Evolutionary conservation across 35 echinoderm and acorn worm species (phyloP).

Genomic region (Heliocidaris erythrogramma): DNA sequence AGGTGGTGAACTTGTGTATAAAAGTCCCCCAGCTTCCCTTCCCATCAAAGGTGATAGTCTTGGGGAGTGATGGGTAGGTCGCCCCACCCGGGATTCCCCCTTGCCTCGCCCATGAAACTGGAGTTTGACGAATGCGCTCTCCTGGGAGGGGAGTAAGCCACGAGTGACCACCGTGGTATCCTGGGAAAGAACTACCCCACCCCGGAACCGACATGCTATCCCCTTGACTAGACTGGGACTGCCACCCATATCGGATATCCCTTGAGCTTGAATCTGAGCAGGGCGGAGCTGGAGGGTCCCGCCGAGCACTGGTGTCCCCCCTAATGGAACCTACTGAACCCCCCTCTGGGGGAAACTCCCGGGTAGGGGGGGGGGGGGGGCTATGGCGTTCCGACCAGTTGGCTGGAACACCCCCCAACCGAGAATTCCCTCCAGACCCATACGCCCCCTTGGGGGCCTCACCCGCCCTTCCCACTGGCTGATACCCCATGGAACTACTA

Average conservation of each 20-base stretch:
- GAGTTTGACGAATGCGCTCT: not conserved
- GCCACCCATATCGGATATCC: not conserved
- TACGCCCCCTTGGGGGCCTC: not conserved
- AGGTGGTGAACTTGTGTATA: not conserved
- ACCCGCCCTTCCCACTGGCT: not conserved
- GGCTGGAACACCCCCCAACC: too few relatives aligned
- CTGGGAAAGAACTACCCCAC: not conserved
- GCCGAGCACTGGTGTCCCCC: too few relatives aligned
- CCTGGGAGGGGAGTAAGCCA: not conserved
- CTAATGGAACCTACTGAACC: too few relatives aligned
- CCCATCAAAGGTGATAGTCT: not conserved
- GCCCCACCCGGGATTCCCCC: too few relatives aligned
- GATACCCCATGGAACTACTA: not conserved
- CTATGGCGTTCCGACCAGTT: not conserved
- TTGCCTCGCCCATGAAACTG: not conserved
- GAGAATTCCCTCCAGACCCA: not conserved
- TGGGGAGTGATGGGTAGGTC: not conserved
- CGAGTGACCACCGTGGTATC: not conserved
- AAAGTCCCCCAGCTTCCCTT: not conserved
- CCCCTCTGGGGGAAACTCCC: too few relatives aligned
- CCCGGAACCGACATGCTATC: too few relatives aligned
- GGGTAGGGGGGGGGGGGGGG: too few relatives aligned
- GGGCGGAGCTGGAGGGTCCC: too few relatives aligned
- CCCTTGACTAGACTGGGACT: not conserved
- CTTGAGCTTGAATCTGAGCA: too few relatives aligned